Evolutionary conservation across 2,888 invertebrate genomes (phyloP).

Genomic region (Tinea semifulvella): DNA sequence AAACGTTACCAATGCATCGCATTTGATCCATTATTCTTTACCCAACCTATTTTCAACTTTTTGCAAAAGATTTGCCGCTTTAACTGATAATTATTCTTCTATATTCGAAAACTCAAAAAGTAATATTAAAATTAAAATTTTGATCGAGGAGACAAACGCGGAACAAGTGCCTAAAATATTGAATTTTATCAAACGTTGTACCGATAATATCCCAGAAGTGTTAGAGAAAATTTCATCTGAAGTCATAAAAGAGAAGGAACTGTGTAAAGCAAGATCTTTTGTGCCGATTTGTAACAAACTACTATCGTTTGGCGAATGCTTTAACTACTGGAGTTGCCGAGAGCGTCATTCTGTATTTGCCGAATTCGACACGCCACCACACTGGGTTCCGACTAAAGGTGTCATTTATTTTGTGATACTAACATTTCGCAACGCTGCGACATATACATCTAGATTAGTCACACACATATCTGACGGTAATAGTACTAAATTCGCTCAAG

Average conservation of each 20-base stretch:
- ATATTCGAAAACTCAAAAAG: slow-evolving; percentile 31
- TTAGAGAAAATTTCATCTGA: slow-evolving; percentile 36
- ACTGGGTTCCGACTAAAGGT: slow-evolving; percentile 62
- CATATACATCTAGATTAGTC: slow-evolving; percentile 66
- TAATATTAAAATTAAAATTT: slow-evolving; percentile 53
- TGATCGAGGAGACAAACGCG: slow-evolving; percentile 67
- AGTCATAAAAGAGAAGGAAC: slow-evolving; percentile 44
- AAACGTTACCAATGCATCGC: slow-evolving; percentile 70
- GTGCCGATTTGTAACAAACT: slow-evolving; percentile 68
- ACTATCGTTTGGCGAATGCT: slow-evolving; percentile 73
- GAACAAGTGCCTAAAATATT: slow-evolving; percentile 70
- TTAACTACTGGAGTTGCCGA: slow-evolving; percentile 60
- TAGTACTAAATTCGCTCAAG: slow-evolving; percentile 36
- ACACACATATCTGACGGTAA: slow-evolving; percentile 26
- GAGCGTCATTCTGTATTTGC: slow-evolving; percentile 70
- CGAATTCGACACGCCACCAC: slow-evolving; percentile 56
- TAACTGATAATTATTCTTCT: slow-evolving; percentile 68
- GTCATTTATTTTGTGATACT: slow-evolving; percentile 65
- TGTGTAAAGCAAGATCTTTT: slow-evolving; percentile 40
- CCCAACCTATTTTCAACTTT: slow-evolving; percentile 73
- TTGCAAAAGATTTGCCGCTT: slow-evolving; percentile 72
- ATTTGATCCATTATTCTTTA: slow-evolving; percentile 77
- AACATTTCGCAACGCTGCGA: slow-evolving; percentile 66
- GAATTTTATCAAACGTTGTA: slow-evolving; percentile 63
- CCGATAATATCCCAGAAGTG: slow-evolving; percentile 36